Base-by-base conservation (phyloP, 2,797 vertebrate genomes). In the Pogoniulus pusillus region DNA sequence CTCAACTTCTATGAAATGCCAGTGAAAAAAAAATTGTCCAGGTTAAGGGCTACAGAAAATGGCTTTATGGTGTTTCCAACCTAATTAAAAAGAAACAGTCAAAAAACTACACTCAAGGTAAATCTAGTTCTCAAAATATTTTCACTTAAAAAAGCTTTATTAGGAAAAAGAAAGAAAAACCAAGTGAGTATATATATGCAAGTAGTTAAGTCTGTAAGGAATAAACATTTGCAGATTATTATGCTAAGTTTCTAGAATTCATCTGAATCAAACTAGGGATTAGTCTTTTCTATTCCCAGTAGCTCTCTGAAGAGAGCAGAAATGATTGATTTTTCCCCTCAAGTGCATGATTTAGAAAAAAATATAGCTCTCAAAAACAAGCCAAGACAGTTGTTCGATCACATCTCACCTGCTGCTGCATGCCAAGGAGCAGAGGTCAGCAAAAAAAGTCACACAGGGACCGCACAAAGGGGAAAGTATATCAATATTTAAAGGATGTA, bases 301-400 rank as follows among this genome's bases (percentile, higher is more conserved):
- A 90, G 84, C 54, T 82, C 66, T 63, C 74, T 43, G 30, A 90
- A 93, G 49, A 94, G 90, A 94, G 85, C 72, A 92, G 53, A 82
- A 91, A 62, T 82, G 14, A 96, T 84, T 93, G 96, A 96, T 95
- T 91, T 68, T 93, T 75, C 60, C 79, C 89, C 89, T 82, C 54
- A 88, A 75, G 57, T 68, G 65, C 45, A 81, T 74, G 55, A 90
- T 64, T 93, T 47, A 30, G 12, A 83, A 81, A 58, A 93, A 95
- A 90, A 62, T 0, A 32, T 14, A 39, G 16, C 63, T 93, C 71
- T 93, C 79, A 91, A 88, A 93, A 87, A n/a, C 68, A 89, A 95
- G 71, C 29, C 70, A 72, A 91, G 90, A 66, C 89, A 91, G 82
- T 57, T 85, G 89, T 89, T 94, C 83, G 57, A 80, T 91, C 78